A percentile compares a stretch with the other conserved stretches of the same genome.
Evolutionary conservation across 2,888 invertebrate genomes (phyloP).

Genomic region (Noctuana brunneofusca): DNA sequence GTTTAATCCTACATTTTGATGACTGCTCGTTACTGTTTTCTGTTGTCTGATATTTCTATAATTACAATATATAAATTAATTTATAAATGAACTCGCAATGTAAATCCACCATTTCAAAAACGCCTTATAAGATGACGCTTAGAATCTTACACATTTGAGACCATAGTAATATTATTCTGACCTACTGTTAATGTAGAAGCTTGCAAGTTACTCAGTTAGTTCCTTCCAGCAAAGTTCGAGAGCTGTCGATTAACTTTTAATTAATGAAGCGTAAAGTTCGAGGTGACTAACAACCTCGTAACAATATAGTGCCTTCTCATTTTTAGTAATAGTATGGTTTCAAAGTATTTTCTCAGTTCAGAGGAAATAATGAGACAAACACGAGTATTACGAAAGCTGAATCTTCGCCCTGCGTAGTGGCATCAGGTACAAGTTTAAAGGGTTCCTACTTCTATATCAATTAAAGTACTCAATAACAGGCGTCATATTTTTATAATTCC

Average conservation of each 20-base stretch:
- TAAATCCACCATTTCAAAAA: not conserved
- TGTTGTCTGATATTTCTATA: no score
- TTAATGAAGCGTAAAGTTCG: conserved; percentile 52
- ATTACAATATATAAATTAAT: no score
- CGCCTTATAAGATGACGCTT: not conserved
- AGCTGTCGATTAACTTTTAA: conserved; percentile 57
- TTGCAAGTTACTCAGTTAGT: conserved; percentile 35
- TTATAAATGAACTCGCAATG: not conserved
- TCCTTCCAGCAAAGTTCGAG: conserved; percentile 35
- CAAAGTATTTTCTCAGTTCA: not conserved
- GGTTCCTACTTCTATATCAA: no score
- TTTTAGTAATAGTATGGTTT: conserved; percentile 2
- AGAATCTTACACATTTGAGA: conserved; percentile 2
- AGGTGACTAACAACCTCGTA: conserved; percentile 44
- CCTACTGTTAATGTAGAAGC: conserved; percentile 35
- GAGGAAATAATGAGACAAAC: no score
- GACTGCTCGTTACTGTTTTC: no score
- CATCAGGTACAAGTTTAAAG: no score
- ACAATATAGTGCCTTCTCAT: conserved; percentile 10
- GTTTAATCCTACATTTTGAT: no score
- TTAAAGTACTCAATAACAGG: no score
- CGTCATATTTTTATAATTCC: conserved; percentile 23
- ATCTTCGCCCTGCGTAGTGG: no score
- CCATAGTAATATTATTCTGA: conserved; percentile 5
- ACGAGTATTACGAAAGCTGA: no score